Conservation (phyloP, 35 echinoderm and acorn worm genomes). For the Acanthaster planci region DNA sequence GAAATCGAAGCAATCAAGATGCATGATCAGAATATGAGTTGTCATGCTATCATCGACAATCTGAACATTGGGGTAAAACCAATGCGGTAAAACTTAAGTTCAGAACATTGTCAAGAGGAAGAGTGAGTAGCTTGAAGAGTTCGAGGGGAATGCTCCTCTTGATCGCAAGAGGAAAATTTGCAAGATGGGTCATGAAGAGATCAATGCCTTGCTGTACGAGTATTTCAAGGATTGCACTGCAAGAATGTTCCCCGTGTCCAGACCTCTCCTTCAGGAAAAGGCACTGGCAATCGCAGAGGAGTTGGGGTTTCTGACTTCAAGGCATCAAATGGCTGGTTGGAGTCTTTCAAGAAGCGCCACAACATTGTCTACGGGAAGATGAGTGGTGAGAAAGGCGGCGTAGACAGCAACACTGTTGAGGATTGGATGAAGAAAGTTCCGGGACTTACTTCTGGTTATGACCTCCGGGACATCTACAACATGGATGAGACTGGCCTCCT, state of each 20-base stretch:
- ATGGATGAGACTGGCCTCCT: slow-evolving; percentile 51
- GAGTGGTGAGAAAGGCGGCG: slow-evolving; percentile 1
- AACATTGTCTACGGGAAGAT: slow-evolving; percentile 17
- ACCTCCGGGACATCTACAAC: slow-evolving; percentile 45
- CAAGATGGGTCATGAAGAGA: slow-evolving; percentile 38
- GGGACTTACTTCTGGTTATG: slow-evolving; percentile 8
- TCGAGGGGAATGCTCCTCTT: slow-evolving; percentile 19
- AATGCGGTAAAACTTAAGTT: slow-evolving; percentile 40
- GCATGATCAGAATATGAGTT: slow-evolving; percentile 17
- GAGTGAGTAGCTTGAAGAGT: slow-evolving; percentile 25
- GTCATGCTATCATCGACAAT: too few species aligned
- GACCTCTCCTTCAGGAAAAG: slow-evolving; percentile 33
- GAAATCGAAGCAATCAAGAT: slow-evolving; percentile 38
- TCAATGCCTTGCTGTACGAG: slow-evolving; percentile 32
- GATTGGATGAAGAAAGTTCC: slow-evolving; percentile 45
- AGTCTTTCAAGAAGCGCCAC: not conserved
- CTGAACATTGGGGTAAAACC: not conserved
- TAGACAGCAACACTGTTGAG: not conserved
- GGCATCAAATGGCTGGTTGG: slow-evolving; percentile 43
- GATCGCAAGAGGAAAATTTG: slow-evolving; percentile 34
- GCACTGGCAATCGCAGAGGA: slow-evolving; percentile 15
- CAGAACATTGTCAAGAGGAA: slow-evolving; percentile 40
- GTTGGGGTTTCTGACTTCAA: slow-evolving; percentile 35
- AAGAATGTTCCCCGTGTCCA: slow-evolving; percentile 31
- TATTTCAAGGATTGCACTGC: slow-evolving; percentile 20